These are phyloP conservation scores for Chrysopilus asiliformis DNA, from an alignment of 2,888 invertebrate genomes.

Conservation along the genomic window DNA sequence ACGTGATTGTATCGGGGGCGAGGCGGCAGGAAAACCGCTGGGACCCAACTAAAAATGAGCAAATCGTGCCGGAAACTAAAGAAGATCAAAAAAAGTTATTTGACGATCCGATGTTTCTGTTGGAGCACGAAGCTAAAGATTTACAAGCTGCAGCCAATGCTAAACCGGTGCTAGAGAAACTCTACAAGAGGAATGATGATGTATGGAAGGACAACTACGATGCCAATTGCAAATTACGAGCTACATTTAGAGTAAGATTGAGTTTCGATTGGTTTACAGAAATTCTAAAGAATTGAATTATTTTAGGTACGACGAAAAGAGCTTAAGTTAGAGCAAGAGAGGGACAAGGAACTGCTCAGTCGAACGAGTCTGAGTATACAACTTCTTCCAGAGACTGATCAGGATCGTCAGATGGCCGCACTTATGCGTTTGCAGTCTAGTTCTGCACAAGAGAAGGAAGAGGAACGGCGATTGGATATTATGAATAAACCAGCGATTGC, in stretches of 20 bases:
- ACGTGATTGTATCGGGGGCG: slow-evolving; percentile 89
- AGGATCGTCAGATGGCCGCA: slow-evolving; percentile 67
- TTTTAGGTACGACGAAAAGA: slow-evolving; percentile 57
- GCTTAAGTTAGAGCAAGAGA: slow-evolving; percentile 49
- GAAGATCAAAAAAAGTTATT: slow-evolving; percentile 77
- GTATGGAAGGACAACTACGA: slow-evolving; percentile 88
- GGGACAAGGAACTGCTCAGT: slow-evolving; percentile 55
- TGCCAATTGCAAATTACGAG: slow-evolving; percentile 73
- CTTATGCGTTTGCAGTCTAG: slow-evolving; percentile 55
- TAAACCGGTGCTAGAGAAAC: slow-evolving; percentile 56
- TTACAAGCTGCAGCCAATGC: slow-evolving; percentile 51
- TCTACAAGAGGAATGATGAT: slow-evolving; percentile 65
- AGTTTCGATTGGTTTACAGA: too few relatives aligned
- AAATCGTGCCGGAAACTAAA: slow-evolving; percentile 84
- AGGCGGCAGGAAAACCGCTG: slow-evolving; percentile 94
- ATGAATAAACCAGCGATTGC: slow-evolving; percentile 44
- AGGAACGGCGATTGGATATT: slow-evolving; percentile 38
- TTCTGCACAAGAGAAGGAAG: slow-evolving; percentile 46
- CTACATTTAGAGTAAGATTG: slow-evolving; percentile 65
- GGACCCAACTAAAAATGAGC: slow-evolving; percentile 94
- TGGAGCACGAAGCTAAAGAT: slow-evolving; percentile 86
- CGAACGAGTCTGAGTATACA: slow-evolving; percentile 65
- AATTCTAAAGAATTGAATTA: background rate
- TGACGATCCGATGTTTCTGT: slow-evolving; percentile 94
- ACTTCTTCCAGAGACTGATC: slow-evolving; percentile 63